Percentiles rank a stretch among this genome's conserved stretches.
Conservation (phyloP, 1,140 invertebrate genomes). For the Drosophila trapezifrons region DNA sequence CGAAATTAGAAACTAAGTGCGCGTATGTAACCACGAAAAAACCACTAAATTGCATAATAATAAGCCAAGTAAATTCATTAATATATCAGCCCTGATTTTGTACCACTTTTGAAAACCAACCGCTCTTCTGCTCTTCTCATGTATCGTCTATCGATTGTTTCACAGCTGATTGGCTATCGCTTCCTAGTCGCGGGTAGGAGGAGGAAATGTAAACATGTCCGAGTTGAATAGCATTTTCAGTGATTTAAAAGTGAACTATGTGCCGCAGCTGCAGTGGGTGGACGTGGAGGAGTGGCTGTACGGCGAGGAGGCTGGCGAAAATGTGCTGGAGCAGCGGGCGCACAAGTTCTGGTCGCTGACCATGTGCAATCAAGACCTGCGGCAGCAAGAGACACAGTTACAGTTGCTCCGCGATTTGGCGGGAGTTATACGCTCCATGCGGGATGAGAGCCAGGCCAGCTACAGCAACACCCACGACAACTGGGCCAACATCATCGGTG, state of each 20-base stretch:
- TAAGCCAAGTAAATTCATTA: constrained; percentile 57
- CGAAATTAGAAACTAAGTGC: constrained; percentile 44
- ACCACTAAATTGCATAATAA: constrained; percentile 52
- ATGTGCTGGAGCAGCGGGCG: constrained; percentile 3
- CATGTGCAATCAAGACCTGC: constrained; percentile 45
- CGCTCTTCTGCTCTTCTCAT: constrained; percentile 13
- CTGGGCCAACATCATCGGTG: constrained; percentile 63
- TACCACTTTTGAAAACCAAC: constrained; percentile 45
- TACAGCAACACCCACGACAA: constrained; percentile 72
- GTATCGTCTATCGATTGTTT: constrained; percentile 16
- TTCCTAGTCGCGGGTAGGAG: not conserved
- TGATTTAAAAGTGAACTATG: constrained; percentile 46
- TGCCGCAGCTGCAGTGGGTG: constrained; percentile 47
- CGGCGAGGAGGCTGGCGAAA: constrained; percentile 36
- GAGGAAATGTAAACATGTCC: constrained; percentile 47
- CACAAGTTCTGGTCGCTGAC: constrained; percentile 44
- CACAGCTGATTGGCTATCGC: constrained; percentile 23
- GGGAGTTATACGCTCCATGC: constrained; percentile 55
- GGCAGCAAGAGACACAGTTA: constrained; percentile 54
- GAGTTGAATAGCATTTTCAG: constrained; percentile 59
- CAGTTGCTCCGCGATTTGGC: constrained; percentile 66
- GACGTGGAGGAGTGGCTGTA: constrained; percentile 59
- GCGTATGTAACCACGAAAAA: constrained; percentile 48
- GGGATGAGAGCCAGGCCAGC: constrained; percentile 44
- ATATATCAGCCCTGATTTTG: constrained; percentile 55